Base-by-base conservation (phyloP, 2,797 vertebrate species). In the Parauchenoglanis ngamensis region DNA sequence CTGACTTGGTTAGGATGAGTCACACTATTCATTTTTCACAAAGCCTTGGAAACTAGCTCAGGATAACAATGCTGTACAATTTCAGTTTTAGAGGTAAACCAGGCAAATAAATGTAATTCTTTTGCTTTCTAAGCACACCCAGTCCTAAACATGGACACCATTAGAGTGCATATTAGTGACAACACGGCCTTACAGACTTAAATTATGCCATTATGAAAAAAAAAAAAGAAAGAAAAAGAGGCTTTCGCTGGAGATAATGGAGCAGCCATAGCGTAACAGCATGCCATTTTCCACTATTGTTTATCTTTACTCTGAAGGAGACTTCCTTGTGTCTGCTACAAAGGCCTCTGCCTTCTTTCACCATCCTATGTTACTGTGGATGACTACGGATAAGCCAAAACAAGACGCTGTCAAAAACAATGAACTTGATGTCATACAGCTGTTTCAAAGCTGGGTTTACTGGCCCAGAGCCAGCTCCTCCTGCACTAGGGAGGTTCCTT, bases 401-500 rank as follows among this genome's bases (percentile, higher is more conserved):
- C 80, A 87, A 90, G 86, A 68, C 61, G 67, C 72, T 90, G 84
- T 77, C 87, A 86, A 80, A 87, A 90, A 90, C 83, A 89, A 90
- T 90, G 70, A 70, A 82, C 80, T 2, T 77, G 89, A 92, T 87
- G 87, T 90, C 86, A 88, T 84, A 76, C 86, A 90, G 89, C 85
- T 85, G 87, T 87, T 86, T 87, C 10, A 68, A 83, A 91, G 91
- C 91, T 87, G 85, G 88, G 92, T 81, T 61, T 52, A 35, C 72
- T 85, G 88, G 84, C 75, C 46, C 83, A 80, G 35, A 44, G 76
- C 68, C 87, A 89, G 90, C 35, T 31, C 56, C 65, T 72, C 25
- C 77, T 78, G 90, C 93, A 92, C 93, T 86, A 90, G 49, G 90
- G 89, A 91, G 89, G 77, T 88, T 90, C 90, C 76, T 90, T 85